A percentile compares a stretch with the other conserved stretches of the same genome.
Conservation (phyloP, 1,140 invertebrate species). For the Listronotus bonariensis region DNA sequence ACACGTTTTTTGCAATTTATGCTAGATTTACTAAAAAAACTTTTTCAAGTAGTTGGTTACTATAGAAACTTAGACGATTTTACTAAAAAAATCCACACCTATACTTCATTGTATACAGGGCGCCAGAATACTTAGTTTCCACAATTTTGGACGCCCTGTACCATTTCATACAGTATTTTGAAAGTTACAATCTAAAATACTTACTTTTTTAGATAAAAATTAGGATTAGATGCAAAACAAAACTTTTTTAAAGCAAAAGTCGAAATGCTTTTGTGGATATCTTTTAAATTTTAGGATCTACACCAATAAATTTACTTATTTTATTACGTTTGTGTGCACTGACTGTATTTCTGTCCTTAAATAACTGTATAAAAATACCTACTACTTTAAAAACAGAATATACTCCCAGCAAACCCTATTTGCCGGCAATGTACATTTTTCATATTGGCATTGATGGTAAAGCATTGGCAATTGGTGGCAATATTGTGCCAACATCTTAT, state of each 20-base stretch:
- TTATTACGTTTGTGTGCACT: too few species aligned
- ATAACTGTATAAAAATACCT: too few species aligned
- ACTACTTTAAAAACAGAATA: too few species aligned
- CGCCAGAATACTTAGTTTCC: not conserved
- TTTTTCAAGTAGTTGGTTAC: conserved; percentile 38
- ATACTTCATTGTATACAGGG: conserved; percentile 16
- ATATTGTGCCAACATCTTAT: too few species aligned
- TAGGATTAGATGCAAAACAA: conserved; percentile 29
- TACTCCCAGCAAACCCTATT: too few species aligned
- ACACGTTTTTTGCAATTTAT: conserved; percentile 33
- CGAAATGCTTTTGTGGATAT: too few species aligned
- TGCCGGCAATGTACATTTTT: too few species aligned
- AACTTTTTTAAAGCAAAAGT: conserved; percentile 30
- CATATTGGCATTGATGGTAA: too few species aligned
- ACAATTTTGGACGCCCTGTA: conserved; percentile 1
- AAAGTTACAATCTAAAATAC: conserved; percentile 17
- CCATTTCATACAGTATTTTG: conserved; percentile 24
- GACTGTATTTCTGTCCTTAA: too few species aligned
- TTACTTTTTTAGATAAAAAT: conserved; percentile 19
- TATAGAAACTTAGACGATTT: conserved; percentile 30
- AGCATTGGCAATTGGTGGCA: too few species aligned
- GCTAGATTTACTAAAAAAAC: conserved; percentile 34
- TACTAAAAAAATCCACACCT: conserved; percentile 20
- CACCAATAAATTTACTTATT: too few species aligned
- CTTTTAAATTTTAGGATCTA: too few species aligned